Conservation (phyloP, 2,797 vertebrate species). For the Danio albolineatus region DNA sequence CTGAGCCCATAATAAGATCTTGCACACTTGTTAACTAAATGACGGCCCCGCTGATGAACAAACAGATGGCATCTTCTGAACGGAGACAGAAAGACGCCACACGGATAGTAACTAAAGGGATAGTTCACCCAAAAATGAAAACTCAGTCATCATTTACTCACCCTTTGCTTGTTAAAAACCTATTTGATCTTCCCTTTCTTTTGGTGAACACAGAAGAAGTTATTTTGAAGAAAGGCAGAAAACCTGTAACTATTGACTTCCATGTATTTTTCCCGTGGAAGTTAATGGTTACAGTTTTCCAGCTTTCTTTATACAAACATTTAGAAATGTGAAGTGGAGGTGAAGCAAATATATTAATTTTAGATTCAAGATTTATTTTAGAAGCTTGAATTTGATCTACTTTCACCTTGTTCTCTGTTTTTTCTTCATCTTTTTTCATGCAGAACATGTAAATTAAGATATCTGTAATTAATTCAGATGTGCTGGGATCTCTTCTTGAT, state of each 20-base stretch:
- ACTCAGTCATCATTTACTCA: too few species aligned
- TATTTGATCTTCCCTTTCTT: too few species aligned
- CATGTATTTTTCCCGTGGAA: too few species aligned
- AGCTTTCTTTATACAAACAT: neutral
- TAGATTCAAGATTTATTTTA: neutral
- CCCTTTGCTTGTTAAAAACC: too few species aligned
- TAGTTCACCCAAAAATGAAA: too few species aligned
- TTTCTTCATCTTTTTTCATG: neutral
- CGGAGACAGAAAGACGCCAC: constrained; percentile 1
- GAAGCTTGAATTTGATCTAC: neutral
- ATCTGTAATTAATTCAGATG: neutral
- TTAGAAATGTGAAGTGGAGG: neutral
- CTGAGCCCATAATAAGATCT: constrained; percentile 36
- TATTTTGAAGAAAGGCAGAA: too few species aligned
- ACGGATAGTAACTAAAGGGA: neutral
- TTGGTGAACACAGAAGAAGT: too few species aligned
- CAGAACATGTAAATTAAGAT: neutral
- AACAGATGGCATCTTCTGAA: constrained; percentile 39
- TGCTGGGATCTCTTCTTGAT: neutral
- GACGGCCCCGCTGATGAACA: constrained; percentile 17
- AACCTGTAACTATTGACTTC: too few species aligned
- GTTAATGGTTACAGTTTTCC: too few species aligned
- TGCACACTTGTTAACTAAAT: constrained; percentile 42
- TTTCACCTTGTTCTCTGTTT: neutral
- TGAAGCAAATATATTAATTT: neutral